Percentiles rank a stretch among this genome's conserved stretches.
These are phyloP conservation scores for Diploscapter pachys DNA, from an alignment of 1,140 invertebrate genomes.

Conservation along the genomic window DNA sequence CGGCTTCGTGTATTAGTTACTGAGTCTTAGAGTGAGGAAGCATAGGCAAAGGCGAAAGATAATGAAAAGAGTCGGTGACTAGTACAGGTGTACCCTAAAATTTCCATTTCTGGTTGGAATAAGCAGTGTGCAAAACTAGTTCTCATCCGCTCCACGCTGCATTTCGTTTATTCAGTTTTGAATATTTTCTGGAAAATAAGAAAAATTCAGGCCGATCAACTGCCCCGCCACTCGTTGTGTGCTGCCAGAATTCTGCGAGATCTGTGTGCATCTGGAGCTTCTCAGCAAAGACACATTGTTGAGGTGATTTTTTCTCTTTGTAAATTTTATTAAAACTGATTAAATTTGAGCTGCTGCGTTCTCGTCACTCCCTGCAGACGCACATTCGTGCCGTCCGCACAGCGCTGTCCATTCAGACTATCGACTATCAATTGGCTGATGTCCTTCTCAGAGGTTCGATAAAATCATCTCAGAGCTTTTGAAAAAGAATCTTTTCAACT, in stretches of 20 bases:
- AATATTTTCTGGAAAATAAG: too few species aligned
- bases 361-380: background rate
- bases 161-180: too few species aligned
- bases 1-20: too few species aligned
- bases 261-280: conserved; percentile 7
- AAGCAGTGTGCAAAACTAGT: too few species aligned
- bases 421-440: conserved; percentile 24
- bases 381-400: conserved; percentile 15
- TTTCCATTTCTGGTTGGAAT: too few species aligned
- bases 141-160: too few species aligned
- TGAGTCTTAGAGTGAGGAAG: too few species aligned
- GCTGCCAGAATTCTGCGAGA: conserved; percentile 22
- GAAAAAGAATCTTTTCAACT: too few species aligned
- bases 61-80: too few species aligned
- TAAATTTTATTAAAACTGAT: conserved; percentile 3
- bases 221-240: conserved; percentile 15
- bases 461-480: too few species aligned
- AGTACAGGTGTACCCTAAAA: too few species aligned
- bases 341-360: background rate
- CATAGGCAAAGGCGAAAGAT: too few species aligned
- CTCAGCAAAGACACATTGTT: conserved; percentile 2
- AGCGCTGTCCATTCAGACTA: background rate
- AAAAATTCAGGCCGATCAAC: background rate
- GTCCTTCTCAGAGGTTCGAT: conserved; percentile 7
- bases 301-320: conserved; percentile 9